phyloP scores from a whole-genome alignment of 1,140 invertebrate species.

The Trichonephila clavipes region DNA sequence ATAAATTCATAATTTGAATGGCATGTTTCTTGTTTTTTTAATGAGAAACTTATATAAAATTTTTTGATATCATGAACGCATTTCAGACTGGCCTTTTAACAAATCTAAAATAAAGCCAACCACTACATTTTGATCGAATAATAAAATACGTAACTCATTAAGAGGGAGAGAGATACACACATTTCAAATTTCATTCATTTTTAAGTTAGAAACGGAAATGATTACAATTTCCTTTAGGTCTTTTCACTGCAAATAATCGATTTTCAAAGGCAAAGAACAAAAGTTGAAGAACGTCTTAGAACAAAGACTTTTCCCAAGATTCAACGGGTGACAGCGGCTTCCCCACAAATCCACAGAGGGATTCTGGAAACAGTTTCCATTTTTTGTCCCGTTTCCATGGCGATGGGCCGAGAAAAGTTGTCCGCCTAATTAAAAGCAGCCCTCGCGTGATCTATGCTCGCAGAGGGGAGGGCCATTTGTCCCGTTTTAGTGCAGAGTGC shows the following conservation, averaged over 20 bases:
- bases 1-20: too few relatives aligned
- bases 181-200: too few relatives aligned
- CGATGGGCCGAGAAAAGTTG: conserved; percentile 44
- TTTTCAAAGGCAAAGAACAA: not conserved
- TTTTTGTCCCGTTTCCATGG: conserved; percentile 50
- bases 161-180: too few relatives aligned
- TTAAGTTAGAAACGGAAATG: not conserved
- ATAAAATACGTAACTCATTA: too few relatives aligned
- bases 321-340: not conserved
- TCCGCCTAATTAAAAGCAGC: conserved; percentile 64
- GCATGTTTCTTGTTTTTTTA: too few relatives aligned
- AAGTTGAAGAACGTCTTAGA: not conserved
- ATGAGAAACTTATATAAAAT: too few relatives aligned
- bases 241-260: not conserved
- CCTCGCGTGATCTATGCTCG: conserved; percentile 52
- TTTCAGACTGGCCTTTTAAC: too few relatives aligned
- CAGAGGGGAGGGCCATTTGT: conserved; percentile 46
- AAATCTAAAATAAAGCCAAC: too few relatives aligned
- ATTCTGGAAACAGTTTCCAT: not conserved
- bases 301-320: not conserved
- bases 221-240: not conserved
- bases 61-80: too few relatives aligned
- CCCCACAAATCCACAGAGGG: conserved; percentile 6
- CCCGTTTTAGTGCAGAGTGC: conserved; percentile 32
- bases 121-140: too few relatives aligned